Evolutionary conservation across 2,888 invertebrate genomes (phyloP).

Genomic region (Anodontia alba): DNA sequence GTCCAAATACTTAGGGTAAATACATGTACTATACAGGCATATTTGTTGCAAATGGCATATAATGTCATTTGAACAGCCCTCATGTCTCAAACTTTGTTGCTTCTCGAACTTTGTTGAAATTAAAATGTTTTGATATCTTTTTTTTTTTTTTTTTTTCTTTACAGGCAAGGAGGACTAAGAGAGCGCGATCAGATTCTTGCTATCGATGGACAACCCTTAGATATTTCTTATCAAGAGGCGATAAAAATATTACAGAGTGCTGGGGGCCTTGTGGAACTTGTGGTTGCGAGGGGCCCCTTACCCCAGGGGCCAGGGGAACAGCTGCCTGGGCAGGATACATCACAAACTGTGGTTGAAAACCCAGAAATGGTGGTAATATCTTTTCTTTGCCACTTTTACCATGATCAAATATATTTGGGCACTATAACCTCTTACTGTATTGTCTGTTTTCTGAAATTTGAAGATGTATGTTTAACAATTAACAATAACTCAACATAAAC

Average conservation of each 20-base stretch:
- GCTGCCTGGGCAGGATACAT: conserved; percentile 20
- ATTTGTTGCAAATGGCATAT: too few relatives aligned
- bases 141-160: conserved; percentile 35
- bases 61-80: too few relatives aligned
- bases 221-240: conserved; percentile 94
- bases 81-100: too few relatives aligned
- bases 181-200: conserved; percentile 94
- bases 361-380: conserved; percentile 73
- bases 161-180: conserved; percentile 89
- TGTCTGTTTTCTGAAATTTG: background rate
- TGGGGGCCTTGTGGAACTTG: conserved; percentile 86
- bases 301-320: conserved; percentile 44
- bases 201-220: conserved; percentile 90
- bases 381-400: background rate
- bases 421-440: too few relatives aligned
- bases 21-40: too few relatives aligned
- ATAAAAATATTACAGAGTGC: conserved; percentile 91
- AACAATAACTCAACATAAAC: too few relatives aligned
- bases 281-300: conserved; percentile 83
- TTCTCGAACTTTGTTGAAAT: too few relatives aligned
- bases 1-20: too few relatives aligned
- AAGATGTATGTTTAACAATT: background rate
- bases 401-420: background rate
- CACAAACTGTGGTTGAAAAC: conserved; percentile 56
- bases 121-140: too few relatives aligned